Conservation (phyloP, 2,888 invertebrate species). For the Panorpa germanica region DNA sequence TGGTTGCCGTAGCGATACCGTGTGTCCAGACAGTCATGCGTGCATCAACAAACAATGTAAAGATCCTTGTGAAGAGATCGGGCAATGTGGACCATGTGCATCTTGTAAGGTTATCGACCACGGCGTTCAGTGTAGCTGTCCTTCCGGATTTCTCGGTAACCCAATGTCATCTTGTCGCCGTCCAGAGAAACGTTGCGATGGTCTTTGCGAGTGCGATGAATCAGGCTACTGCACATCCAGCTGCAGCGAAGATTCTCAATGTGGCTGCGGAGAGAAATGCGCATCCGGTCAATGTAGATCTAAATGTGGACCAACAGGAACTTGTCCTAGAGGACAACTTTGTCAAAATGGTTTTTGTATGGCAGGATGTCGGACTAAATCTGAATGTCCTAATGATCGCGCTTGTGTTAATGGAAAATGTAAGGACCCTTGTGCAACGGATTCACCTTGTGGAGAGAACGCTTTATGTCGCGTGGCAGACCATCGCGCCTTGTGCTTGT, state of each 20-base stretch:
- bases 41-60: slow-evolving; percentile 67
- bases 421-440: slow-evolving; percentile 44
- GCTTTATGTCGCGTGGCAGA: slow-evolving; percentile 62
- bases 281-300: slow-evolving; percentile 50
- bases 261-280: slow-evolving; percentile 69
- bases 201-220: slow-evolving; percentile 62
- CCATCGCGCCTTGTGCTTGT: slow-evolving; percentile 69
- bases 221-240: slow-evolving; percentile 57
- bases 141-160: slow-evolving; percentile 62
- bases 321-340: slow-evolving; percentile 59
- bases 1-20: slow-evolving; percentile 71
- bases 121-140: slow-evolving; percentile 71
- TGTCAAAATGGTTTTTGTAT: slow-evolving; percentile 53
- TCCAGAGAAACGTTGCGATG: slow-evolving; percentile 52
- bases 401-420: slow-evolving; percentile 54
- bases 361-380: slow-evolving; percentile 60
- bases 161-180: slow-evolving; percentile 59
- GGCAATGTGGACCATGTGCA: slow-evolving; percentile 68
- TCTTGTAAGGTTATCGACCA: slow-evolving; percentile 68
- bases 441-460: slow-evolving; percentile 56
- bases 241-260: slow-evolving; percentile 46
- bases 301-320: slow-evolving; percentile 44
- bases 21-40: slow-evolving; percentile 54
- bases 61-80: slow-evolving; percentile 61
- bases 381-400: slow-evolving; percentile 60